Evolutionary conservation across 2,888 invertebrate genomes (phyloP).

Genomic region (Heliothis peltigera): DNA sequence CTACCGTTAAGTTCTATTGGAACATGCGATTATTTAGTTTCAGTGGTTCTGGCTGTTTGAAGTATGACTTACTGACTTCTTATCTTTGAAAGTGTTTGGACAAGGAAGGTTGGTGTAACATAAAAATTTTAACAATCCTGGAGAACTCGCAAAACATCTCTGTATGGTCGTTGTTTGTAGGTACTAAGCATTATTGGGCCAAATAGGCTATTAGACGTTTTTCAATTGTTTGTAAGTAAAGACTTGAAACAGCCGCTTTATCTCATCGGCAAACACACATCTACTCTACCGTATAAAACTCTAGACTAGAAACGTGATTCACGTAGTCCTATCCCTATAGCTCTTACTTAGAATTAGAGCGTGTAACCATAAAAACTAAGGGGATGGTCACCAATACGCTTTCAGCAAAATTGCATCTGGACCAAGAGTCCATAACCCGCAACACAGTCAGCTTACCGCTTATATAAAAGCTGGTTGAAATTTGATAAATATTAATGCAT

Average conservation of each 20-base stretch:
- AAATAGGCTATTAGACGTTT: no score
- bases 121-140: not conserved
- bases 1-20: constrained; percentile 43
- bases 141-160: not conserved
- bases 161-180: no score
- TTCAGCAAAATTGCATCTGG: not conserved
- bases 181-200: no score
- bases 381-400: not conserved
- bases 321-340: no score
- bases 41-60: constrained; percentile 22
- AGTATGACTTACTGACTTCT: constrained; percentile 17
- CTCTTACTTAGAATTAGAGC: not conserved
- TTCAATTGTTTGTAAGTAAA: no score
- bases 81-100: constrained; percentile 14
- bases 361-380: not conserved
- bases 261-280: no score
- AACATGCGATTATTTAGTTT: constrained; percentile 52
- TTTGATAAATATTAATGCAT: constrained; percentile 57
- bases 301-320: no score
- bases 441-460: not conserved
- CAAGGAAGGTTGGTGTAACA: not conserved
- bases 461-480: constrained; percentile 38
- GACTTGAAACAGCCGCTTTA: no score
- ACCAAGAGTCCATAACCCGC: not conserved
- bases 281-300: no score